These are phyloP conservation scores for Calcarius lapponicus DNA, from an alignment of 2,797 vertebrate genomes.

Conservation along the genomic window DNA sequence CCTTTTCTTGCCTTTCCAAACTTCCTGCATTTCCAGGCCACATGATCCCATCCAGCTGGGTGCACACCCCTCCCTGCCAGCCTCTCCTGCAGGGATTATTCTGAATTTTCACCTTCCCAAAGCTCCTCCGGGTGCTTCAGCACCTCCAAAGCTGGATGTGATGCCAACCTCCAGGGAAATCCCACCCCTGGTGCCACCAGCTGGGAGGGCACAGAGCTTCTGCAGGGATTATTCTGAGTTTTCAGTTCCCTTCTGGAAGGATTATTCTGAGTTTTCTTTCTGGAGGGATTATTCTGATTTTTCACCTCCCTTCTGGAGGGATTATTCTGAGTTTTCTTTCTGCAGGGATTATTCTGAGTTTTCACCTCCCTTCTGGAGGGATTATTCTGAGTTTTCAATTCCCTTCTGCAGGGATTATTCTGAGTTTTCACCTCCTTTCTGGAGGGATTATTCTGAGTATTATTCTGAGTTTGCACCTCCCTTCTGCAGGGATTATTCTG, in stretches of 20 bases:
- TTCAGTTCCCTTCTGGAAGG: neutral
- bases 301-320: neutral
- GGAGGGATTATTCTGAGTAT: neutral
- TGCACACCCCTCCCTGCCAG: neutral
- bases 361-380: neutral
- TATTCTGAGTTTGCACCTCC: neutral
- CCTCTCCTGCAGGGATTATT: neutral
- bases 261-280: neutral
- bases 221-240: no score
- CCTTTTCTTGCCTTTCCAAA: conserved; percentile 60
- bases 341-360: neutral
- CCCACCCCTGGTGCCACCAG: no score
- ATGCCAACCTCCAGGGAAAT: no score
- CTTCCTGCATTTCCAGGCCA: conserved; percentile 45
- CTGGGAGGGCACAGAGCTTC: no score
- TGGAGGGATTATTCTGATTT: neutral
- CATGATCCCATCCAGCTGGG: neutral
- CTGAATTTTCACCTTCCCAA: no score
- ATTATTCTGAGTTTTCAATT: neutral
- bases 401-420: neutral
- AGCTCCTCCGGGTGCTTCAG: no score
- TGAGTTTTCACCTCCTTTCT: neutral
- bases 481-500: neutral
- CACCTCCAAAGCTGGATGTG: no score
- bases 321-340: neutral